Base-by-base conservation (phyloP, 2,888 invertebrate genomes). In the Eupelmus urozonus region DNA sequence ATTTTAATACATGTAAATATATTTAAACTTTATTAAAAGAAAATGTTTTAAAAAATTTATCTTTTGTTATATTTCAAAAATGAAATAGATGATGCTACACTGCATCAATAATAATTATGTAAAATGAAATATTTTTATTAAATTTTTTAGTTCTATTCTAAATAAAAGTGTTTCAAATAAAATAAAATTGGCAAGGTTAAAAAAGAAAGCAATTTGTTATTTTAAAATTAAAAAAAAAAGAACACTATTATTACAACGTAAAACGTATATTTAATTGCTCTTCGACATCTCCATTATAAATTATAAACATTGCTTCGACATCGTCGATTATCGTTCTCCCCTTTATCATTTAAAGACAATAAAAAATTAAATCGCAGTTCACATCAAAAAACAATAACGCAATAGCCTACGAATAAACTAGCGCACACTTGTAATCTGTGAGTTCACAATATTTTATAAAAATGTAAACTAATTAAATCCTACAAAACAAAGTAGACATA, bases 261-360 rank as follows among this genome's bases (percentile, higher is more conserved):
- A 62, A 72, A 45, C 42, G 70, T 78, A 74, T 78, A 70, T 78
- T 70, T 70, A 45, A 49, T 76, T 55, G 40, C 34, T 67, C 34
- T 74, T 70, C 45, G 51, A 23, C 18, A 70, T 27, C n/a, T 59
- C 66, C 34, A 49, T 69, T 73, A 78, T 63, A 73, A 73, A 73
- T 69, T 69, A 74, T 57, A 74, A 74, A 73, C 51, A 74, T 72
- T 69, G 49, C 29, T 20, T 71, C 59, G 57, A 23, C 23, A 42
- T 45, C 45, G 25, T 55, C 27, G 40, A 40, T 11, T 59, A 59
- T 27, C 27, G 11, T 45, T 49, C 18, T 20, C 2, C 23, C 42
- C 29, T 53, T 53, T 57, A 20, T 66, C 16, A 18, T 45, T 69
- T 55, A 40, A 74, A 70, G 63, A 75, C 42, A 65, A 62, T 49